Conservation (phyloP, 2,888 invertebrate genomes). For the Melipona bicolor region DNA sequence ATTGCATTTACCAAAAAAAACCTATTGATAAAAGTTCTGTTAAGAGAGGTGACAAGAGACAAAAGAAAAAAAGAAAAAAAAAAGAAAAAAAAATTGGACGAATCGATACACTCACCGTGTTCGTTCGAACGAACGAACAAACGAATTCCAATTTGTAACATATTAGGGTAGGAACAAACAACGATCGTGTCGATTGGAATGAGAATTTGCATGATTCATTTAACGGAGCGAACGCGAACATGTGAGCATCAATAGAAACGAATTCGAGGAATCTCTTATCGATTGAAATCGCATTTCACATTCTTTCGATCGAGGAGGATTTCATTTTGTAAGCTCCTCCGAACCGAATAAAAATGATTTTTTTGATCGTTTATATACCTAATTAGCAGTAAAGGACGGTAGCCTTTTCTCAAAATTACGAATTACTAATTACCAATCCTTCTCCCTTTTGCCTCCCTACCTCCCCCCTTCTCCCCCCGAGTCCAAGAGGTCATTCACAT, state of each 20-base stretch:
- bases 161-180: conserved; percentile 72
- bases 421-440: conserved; percentile 41
- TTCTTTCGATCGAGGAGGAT: conserved; percentile 34
- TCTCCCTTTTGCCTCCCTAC: not conserved
- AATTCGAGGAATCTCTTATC: conserved; percentile 15
- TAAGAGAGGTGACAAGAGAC: conserved; percentile 29
- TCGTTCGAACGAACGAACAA: conserved; percentile 57
- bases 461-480: not conserved
- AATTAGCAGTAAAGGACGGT: conserved; percentile 55
- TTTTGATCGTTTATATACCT: conserved; percentile 60
- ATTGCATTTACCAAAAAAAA: conserved; percentile 34
- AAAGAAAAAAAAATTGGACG: conserved; percentile 26
- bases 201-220: conserved; percentile 42
- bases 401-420: conserved; percentile 42
- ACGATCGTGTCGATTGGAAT: conserved; percentile 64
- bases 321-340: conserved; percentile 51
- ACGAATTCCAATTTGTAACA: conserved; percentile 75
- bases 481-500: conserved; percentile 27
- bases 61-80: no score
- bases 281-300: conserved; percentile 25
- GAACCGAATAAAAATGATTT: conserved; percentile 50
- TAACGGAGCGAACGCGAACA: conserved; percentile 30
- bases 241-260: conserved; percentile 27
- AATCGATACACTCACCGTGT: conserved; percentile 57
- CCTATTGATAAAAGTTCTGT: conserved; percentile 54